Evolutionary conservation across 1,140 invertebrate species (phyloP), one percentile per base, ranked within the genome.

Genomic region (Bombus difficillimus): DNA sequence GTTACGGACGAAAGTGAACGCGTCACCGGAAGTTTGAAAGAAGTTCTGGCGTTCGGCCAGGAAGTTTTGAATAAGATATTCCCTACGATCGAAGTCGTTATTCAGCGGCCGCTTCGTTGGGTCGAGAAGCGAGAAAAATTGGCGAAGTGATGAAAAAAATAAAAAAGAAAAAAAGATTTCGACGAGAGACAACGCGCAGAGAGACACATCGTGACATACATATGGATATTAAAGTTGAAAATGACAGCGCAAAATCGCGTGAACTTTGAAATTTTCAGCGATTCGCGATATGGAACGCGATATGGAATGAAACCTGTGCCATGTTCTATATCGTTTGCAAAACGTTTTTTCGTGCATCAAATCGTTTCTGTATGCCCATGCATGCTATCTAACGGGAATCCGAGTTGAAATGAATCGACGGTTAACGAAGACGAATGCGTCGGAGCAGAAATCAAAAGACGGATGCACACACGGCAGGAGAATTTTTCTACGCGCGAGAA

Each of bases 1-100:
- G 47, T 28, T 74, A 32, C 66, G 66, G 68, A 76, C 80, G 80
- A 86, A 86, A 86, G 85, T 76, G 85, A 86, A 83, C 37, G 80
- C 47, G 72, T 86, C 72, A 34, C 53, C 64, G 84, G 59, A 81
- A 86, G 78, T 81, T 72, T 1, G 78, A 75, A 85, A 74, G 80
- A 77, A 86, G 34, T 72, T 22, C 80, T 86, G 85, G 85, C 80
- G 1, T 2, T 1, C 25, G 39, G 71, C 85, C 85, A 86, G 53
- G 39, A 76, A 71, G 6, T 68, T 37, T 2, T 28, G 73, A 76
- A 64, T 57, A 83, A 86, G 53, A 75, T 62, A 72, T 76, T 69
- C 59, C 53, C 39, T n/a, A 43, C 72, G 37, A 86, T 75, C 73
- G 80, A 86, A 59, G 64, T 47, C 22, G 73, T 72, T 79, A 22